A percentile compares a stretch with the other conserved stretches of the same genome.
These are phyloP conservation scores for Scaptomyza caliginosa DNA, from an alignment of 2,888 invertebrate genomes.

Conservation along the genomic window DNA sequence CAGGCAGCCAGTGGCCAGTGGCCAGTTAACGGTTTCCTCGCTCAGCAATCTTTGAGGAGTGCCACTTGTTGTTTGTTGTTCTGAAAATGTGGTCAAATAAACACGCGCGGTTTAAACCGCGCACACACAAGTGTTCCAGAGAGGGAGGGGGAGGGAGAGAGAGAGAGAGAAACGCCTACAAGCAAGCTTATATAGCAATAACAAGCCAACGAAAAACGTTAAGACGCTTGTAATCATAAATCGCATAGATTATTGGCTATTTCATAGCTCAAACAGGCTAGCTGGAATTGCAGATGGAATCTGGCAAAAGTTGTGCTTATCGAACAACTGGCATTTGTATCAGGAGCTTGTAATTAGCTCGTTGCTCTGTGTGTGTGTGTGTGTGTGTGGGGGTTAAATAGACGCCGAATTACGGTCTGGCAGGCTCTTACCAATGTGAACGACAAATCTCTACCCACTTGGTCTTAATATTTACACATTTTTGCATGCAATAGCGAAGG, in stretches of 20 bases:
- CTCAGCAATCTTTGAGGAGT: constrained; percentile 24
- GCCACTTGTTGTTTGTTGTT: constrained; percentile 6
- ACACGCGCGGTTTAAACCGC: constrained; percentile 28
- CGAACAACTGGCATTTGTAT: constrained; percentile 6
- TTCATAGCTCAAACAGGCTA: not conserved
- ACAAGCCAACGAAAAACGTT: constrained; percentile 28
- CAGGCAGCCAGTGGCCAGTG: constrained; percentile 1
- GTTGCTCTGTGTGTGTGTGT: no score
- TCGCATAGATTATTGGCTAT: constrained; percentile 23
- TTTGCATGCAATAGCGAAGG: constrained; percentile 35
- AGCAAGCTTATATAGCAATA: constrained; percentile 13
- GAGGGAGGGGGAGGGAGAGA: not conserved
- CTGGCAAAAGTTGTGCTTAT: not conserved
- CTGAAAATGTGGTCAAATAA: constrained; percentile 38
- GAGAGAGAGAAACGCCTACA: constrained; percentile 52
- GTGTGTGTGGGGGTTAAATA: not conserved
- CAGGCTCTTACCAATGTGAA: not conserved
- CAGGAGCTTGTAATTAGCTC: constrained; percentile 3
- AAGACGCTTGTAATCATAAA: constrained; percentile 42
- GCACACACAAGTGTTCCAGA: no score
- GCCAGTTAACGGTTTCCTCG: constrained; percentile 28
- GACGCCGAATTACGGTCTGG: constrained; percentile 4
- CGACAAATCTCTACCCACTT: not conserved
- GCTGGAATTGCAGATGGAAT: not conserved
- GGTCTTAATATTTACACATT: constrained; percentile 21